phyloP scores from a whole-genome alignment of 2,113 vertebrate species.

The Excalfactoria chinensis region DNA sequence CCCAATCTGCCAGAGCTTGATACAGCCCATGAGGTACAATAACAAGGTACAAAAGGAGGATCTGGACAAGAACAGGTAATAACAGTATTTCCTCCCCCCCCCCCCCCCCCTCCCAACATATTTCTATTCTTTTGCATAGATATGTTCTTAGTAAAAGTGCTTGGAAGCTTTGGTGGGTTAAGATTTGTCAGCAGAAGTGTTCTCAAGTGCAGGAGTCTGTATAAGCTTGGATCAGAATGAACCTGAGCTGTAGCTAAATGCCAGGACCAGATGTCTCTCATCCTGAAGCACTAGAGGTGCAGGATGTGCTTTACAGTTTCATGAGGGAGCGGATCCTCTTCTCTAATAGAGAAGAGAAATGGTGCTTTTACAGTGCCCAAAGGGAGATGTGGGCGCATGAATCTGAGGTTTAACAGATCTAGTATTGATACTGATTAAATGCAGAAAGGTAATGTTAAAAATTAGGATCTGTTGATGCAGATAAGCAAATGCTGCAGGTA shows the following conservation, averaged over 20 bases:
- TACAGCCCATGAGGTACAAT: background rate
- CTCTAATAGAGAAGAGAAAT: background rate
- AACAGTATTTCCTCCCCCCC: background rate
- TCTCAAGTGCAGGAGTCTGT: background rate
- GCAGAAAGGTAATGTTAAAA: background rate
- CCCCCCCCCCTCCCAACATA: too few relatives aligned
- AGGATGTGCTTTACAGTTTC: background rate
- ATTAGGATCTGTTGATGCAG: background rate
- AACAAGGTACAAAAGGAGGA: background rate
- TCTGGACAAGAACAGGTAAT: background rate
- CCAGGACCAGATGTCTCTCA: background rate
- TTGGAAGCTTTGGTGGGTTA: background rate
- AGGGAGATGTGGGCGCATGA: background rate
- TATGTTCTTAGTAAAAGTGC: background rate
- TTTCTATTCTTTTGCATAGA: background rate
- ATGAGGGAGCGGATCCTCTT: background rate
- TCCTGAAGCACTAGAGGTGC: background rate
- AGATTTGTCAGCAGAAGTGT: background rate
- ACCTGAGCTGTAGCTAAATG: background rate
- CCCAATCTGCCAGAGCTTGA: background rate
- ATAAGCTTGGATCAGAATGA: background rate
- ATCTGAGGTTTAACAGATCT: background rate
- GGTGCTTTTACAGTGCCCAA: background rate
- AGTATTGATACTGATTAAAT: background rate
- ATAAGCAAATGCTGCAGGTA: background rate